Base-by-base conservation (phyloP, 2,888 invertebrate genomes). In the Sarcophaga caerulescens region DNA sequence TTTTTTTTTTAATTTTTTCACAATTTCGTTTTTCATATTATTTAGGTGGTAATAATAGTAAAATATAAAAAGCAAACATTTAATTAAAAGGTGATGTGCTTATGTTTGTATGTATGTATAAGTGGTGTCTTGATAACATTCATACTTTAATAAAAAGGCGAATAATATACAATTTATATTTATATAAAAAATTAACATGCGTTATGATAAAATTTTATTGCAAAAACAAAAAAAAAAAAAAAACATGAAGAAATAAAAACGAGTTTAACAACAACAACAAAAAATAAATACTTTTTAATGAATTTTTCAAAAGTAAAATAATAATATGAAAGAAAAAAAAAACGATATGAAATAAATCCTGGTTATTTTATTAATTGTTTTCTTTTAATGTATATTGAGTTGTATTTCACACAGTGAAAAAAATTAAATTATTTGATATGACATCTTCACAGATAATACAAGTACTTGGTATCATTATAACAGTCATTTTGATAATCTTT, bases 351-450 rank as follows among this genome's bases (percentile, higher is more conserved):
- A n/a, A 66, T 66, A 44, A 66, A 44, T 44, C 44, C 66, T 35
- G 66, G 10, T 45, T 44, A 66, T 44, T 66, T 66, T 66, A 52
- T 52, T 52, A 14, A 14, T 52, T 35, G 3, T 66, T 66, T 66
- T 66, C 1, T 66, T 66, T 45, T n/a, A 14, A 52, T 52, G 52
- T 52, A 45, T 79, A 75, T 84, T 80, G 70, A 84, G 59, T 76
- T 66, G 59, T 70, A 76, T 84, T 84, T 84, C 84, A 84, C 84
- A 84, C 70, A 80, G 84, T 84, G 84, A 84, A 84, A 84, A 84
- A 82, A 80, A 45, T 45, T 71, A 77, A 65, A 66, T 71, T 60
- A 70, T 66, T 69, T 21, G 45, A 65, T 74, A 45, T 73, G 68
- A 73, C 62, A 78, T 74, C 66, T 60, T 74, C 57, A 69, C 62